Conservation (phyloP, 2,113 vertebrate species). For the Formicarius rufipectus region DNA sequence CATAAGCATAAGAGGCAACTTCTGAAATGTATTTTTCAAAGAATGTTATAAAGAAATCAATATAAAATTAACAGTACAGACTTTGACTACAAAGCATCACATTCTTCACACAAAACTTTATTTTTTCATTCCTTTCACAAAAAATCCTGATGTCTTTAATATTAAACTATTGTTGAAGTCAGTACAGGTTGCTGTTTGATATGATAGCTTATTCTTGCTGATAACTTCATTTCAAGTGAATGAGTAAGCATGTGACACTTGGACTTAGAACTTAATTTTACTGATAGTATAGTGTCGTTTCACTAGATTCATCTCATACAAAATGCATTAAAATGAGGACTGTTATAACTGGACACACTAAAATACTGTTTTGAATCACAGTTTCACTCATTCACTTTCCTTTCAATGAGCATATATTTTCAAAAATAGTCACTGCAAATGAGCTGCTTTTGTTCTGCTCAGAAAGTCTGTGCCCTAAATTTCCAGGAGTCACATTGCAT, state of each 20-base stretch:
- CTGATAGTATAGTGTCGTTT: background rate
- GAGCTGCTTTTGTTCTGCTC: background rate
- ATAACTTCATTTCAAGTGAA: background rate
- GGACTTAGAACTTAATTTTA: background rate
- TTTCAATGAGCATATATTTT: background rate
- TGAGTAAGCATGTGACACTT: background rate
- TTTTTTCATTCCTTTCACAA: background rate
- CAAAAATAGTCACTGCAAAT: background rate
- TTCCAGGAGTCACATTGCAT: background rate
- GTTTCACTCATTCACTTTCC: background rate
- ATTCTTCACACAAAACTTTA: background rate
- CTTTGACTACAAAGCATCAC: background rate
- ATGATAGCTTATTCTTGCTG: background rate
- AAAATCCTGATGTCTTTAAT: background rate
- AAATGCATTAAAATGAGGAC: background rate
- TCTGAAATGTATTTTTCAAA: background rate
- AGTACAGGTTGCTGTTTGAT: background rate
- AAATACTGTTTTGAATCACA: background rate
- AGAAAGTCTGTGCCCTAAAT: background rate
- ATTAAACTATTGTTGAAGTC: background rate
- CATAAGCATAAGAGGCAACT: background rate
- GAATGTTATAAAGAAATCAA: background rate
- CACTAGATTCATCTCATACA: background rate
- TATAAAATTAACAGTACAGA: background rate
- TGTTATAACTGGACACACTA: background rate